Evolutionary conservation across 2,888 invertebrate species (phyloP).

Genomic region (Euplagia quadripunctaria): DNA sequence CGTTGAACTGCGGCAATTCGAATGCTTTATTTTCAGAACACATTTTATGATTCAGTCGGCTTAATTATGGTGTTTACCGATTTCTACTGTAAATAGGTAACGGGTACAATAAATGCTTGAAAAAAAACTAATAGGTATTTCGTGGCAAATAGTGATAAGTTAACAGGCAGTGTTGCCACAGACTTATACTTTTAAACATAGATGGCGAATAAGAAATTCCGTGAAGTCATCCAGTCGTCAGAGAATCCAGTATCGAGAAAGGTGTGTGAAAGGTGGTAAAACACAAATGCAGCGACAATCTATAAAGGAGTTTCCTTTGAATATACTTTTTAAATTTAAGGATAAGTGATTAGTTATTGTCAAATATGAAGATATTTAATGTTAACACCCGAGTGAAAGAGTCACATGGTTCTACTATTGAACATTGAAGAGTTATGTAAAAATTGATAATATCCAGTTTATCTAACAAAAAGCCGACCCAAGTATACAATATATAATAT

Average conservation of each 20-base stretch:
- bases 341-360: no score
- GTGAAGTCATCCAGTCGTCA: not conserved
- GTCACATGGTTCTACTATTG: no score
- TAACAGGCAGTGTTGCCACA: not conserved
- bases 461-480: no score
- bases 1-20: slow-evolving; percentile 15
- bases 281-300: not conserved
- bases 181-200: not conserved
- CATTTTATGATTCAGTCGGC: slow-evolving; percentile 13
- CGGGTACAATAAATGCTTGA: slow-evolving; percentile 3
- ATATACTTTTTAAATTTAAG: not conserved
- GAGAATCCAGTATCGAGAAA: no score
- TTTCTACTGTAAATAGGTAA: slow-evolving; percentile 7
- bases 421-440: not conserved
- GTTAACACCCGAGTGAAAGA: no score
- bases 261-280: no score
- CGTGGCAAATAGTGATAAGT: not conserved
- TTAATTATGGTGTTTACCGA: slow-evolving; percentile 21
- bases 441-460: not conserved
- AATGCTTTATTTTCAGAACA: slow-evolving; percentile 26
- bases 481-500: no score
- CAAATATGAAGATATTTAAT: no score
- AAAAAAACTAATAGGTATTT: not conserved
- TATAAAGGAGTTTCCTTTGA: not conserved
- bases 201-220: not conserved